Percentiles rank a stretch among this genome's conserved stretches.
Conservation (phyloP, 2,113 vertebrate genomes). For the Peromyscus leucopus region DNA sequence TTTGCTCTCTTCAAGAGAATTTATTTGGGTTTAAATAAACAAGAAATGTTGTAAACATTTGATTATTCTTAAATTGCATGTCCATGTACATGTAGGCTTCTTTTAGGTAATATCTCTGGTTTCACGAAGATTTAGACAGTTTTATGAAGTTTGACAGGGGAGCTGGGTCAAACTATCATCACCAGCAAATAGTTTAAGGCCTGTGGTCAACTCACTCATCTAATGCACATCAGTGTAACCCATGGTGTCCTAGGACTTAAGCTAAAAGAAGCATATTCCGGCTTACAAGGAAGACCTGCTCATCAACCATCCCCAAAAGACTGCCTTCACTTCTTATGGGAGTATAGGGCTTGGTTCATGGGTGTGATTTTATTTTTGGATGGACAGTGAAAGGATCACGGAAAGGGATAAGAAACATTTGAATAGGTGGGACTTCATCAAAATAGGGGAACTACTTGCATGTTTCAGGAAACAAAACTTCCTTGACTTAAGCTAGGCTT, state of each 20-base stretch:
- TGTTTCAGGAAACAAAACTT: background rate
- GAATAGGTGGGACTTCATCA: background rate
- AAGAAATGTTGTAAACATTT: background rate
- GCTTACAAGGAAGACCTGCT: background rate
- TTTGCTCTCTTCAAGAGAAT: background rate
- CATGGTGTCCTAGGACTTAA: background rate
- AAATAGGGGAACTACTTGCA: background rate
- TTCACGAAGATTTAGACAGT: background rate
- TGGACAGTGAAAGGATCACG: background rate
- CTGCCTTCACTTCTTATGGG: background rate
- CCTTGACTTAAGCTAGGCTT: background rate
- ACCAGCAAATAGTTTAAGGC: background rate
- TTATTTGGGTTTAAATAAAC: background rate
- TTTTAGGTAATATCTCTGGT: background rate
- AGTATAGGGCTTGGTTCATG: background rate
- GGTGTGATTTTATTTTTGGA: background rate
- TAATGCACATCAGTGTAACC: background rate
- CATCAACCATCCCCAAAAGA: background rate
- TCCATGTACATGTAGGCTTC: background rate
- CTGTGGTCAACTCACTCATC: background rate
- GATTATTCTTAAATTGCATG: background rate
- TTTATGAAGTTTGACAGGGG: background rate
- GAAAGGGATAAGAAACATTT: background rate
- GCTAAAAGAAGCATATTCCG: background rate
- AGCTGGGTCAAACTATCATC: background rate